Base-by-base conservation (phyloP, 2,888 invertebrate species). In the Dichetophora obliterata region DNA sequence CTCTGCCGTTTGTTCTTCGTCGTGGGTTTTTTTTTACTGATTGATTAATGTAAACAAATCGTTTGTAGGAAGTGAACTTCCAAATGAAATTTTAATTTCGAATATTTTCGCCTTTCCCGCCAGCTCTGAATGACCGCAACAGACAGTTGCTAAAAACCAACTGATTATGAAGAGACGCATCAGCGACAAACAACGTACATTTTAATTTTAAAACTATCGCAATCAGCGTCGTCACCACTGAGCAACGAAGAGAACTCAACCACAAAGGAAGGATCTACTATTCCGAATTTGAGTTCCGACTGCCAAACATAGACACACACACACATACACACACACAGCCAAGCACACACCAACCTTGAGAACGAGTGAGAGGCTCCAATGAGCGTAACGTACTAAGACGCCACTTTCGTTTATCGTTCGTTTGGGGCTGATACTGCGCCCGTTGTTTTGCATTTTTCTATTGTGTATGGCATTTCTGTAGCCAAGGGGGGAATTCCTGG, bases 71-170 rank as follows among this genome's bases (percentile, higher is more conserved):
- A 31, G n/a, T 54, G 8, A 54, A 31, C 22, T n/a, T 54, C n/a
- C 31, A 54, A 16, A 66, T 66, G 22, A 31, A n/a, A 24, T 50
- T 65, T 5, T 8, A 43, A 66, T 24, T 27, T 70, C 19, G 16
- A 34, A 54, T 37, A 16, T 34, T 70, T 37, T 16, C 54, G 31
- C 54, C 34, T 16, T 16, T 27, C 16, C 9, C 66, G 22, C 37
- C 37, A 19, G n/a, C 43, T 22, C n/a, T 0, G 14, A 37, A 54
- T 43, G 59, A 71, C 71, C 59, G 43, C 22, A 37, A 34, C 37
- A n/a, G n/a, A 71, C 59, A 59, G 57, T 71, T 59, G 71, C 59
- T 37, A 71, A 71, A 59, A 59, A 59, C 22, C 57, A 71, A 71
- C 71, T 71, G 71, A 71, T 34, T 61, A 48, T 34, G 27, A 27